phyloP scores from a whole-genome alignment of 1,140 invertebrate genomes.

The Leptinotarsa defecta region DNA sequence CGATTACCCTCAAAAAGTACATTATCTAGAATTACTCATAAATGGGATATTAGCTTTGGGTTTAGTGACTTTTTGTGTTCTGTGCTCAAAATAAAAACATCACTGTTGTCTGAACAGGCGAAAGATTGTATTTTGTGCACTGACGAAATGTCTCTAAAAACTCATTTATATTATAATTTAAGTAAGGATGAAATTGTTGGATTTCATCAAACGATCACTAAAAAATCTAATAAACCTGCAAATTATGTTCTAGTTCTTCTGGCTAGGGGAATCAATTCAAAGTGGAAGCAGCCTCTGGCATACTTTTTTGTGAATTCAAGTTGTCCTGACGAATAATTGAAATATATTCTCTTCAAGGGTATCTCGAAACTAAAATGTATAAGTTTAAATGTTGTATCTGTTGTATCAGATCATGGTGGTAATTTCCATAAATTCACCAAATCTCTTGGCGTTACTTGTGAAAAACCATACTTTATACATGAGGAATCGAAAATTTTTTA shows the following conservation, averaged over 20 bases:
- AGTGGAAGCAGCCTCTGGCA: slow-evolving; percentile 45
- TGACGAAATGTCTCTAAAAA: slow-evolving; percentile 5
- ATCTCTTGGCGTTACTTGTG: slow-evolving; percentile 14
- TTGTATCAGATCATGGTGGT: background rate
- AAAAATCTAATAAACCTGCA: slow-evolving; percentile 34
- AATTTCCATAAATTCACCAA: slow-evolving; percentile 14
- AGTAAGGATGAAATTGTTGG: background rate
- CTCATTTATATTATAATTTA: slow-evolving; percentile 17
- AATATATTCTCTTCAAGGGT: slow-evolving; percentile 35
- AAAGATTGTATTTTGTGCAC: background rate
- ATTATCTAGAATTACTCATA: background rate
- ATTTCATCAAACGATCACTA: background rate
- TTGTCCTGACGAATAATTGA: slow-evolving; percentile 34
- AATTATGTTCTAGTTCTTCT: slow-evolving; percentile 32
- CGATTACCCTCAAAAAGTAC: slow-evolving; percentile 12
- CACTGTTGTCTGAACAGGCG: background rate
- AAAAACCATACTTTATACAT: slow-evolving; percentile 26
- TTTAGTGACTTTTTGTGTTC: background rate
- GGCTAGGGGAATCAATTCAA: slow-evolving; percentile 34
- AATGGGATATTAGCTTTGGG: background rate
- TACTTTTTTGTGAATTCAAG: slow-evolving; percentile 37
- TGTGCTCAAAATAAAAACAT: background rate
- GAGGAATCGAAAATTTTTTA: slow-evolving; percentile 26
- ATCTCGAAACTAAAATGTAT: slow-evolving; percentile 37
- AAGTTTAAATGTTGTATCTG: slow-evolving; percentile 36